These are phyloP conservation scores for Ctenoplectra terminalis DNA, from an alignment of 1,140 invertebrate species.

Conservation along the genomic window DNA sequence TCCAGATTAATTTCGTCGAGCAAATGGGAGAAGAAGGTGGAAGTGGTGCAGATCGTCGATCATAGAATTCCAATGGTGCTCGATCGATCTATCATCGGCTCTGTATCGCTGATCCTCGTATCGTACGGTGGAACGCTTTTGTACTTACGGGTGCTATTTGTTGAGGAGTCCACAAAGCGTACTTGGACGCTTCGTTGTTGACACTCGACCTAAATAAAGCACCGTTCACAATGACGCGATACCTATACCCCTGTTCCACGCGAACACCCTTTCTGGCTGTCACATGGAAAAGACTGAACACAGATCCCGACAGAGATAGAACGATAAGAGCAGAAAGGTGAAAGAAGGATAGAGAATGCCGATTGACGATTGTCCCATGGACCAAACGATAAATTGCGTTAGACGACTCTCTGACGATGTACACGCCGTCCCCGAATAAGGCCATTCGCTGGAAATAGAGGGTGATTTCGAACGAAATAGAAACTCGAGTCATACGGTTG, in stretches of 20 bases:
- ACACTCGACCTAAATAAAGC: conserved; percentile 73
- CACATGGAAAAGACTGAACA: neutral
- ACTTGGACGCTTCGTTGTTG: conserved; percentile 58
- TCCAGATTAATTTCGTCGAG: conserved; percentile 9
- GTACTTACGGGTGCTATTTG: conserved; percentile 63
- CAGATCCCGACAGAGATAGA: neutral
- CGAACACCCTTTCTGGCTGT: neutral
- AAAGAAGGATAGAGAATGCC: neutral
- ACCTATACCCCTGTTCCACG: conserved; percentile 21
- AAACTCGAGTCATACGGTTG: neutral
- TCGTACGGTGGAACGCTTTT: conserved; percentile 47
- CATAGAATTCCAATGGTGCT: neutral
- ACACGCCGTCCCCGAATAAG: conserved; percentile 11
- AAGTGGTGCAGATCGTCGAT: neutral
- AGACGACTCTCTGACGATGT: conserved; percentile 27
- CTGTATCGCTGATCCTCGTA: conserved; percentile 15
- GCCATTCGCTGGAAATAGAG: conserved; percentile 41
- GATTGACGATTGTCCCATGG: conserved; percentile 36
- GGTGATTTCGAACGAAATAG: conserved; percentile 52
- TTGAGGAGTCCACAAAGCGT: conserved; percentile 62
- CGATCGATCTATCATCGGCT: conserved; percentile 45
- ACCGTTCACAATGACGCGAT: conserved; percentile 50
- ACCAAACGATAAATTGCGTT: conserved; percentile 55
- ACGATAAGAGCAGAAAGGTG: neutral
- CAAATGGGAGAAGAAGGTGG: neutral